Evolutionary conservation across 2,797 vertebrate species (phyloP), one percentile per base, ranked within the genome.

Genomic region (Erpetoichthys calabaricus): DNA sequence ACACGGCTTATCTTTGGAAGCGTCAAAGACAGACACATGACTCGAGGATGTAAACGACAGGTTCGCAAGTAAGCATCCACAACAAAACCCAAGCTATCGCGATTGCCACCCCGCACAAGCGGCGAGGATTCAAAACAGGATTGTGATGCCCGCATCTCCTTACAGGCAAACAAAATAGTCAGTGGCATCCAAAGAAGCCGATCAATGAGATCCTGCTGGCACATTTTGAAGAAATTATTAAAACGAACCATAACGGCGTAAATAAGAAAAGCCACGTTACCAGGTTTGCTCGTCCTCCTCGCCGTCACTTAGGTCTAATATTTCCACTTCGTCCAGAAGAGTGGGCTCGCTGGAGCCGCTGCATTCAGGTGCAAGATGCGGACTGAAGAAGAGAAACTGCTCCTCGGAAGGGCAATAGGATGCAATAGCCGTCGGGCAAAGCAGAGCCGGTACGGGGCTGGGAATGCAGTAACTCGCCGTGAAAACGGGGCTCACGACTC

Each of bases 311-410:
- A 97, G 79, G 65, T 98, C 89, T 77, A 98, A 68, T 42, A 88
- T 56, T 59, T 95, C 89, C 61, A 96, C 84, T 75, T 94, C 88
- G 45, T 97, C 93, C 86, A 95, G 67, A 57, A 84, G 72, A 55
- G 85, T 73, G 41, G 71, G 69, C 51, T 75, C 70, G 70, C 60
- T 6, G 67, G 57, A 57, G 56, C 42, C 45, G 6, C 7, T 7
- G 47, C 53, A 53, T 60, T 74, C 72, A 58, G 5, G 70, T 3
- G 65, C 73, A 54, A 67, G 68, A 61, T 82, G 87, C 1, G 87
- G 83, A 67, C 91, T 89, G 65, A 92, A 92, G 73, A 90, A 93
- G 41, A 86, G 80, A 77, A 89, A 85, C 8, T 81, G 80, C 65
- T 84, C 83, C 57, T 80, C 78, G 8, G 71, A 5, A 1, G 69